Percentiles rank a stretch among this genome's conserved stretches.
These are phyloP conservation scores for Drosophila prostipennis DNA, from an alignment of 2,888 invertebrate species.

Conservation along the genomic window DNA sequence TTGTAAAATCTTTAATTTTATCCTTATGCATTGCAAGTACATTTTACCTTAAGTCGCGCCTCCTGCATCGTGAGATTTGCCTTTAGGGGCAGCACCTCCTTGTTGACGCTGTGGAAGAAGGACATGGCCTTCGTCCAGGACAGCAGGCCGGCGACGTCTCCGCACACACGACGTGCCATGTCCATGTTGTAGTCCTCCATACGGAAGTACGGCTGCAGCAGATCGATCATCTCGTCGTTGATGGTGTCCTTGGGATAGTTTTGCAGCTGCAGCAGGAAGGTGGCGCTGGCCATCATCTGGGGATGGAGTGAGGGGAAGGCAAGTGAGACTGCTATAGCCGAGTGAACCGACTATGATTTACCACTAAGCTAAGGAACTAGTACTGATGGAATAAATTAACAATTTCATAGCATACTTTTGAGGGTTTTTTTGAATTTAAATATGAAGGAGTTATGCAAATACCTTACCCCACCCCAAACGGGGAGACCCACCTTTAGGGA, in stretches of 20 bases:
- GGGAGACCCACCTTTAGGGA: conserved; percentile 90
- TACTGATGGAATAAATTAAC: not conserved
- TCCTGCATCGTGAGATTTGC: conserved; percentile 96
- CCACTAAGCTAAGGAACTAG: not conserved
- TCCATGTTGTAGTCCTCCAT: conserved; percentile 99
- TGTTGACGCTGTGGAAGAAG: conserved; percentile 97
- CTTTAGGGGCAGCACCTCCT: conserved; percentile 97
- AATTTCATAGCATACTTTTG: not conserved
- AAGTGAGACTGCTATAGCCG: conserved; percentile 7
- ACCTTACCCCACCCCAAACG: too few relatives aligned
- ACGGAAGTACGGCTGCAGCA: conserved; percentile 94
- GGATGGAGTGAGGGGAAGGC: conserved; percentile 21
- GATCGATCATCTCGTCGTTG: conserved; percentile 98
- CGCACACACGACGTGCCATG: conserved; percentile 97
- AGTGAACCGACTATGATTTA: conserved; percentile 12
- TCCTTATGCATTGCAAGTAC: too few relatives aligned
- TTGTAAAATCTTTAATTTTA: too few relatives aligned
- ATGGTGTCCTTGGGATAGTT: conserved; percentile 98
- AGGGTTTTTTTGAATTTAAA: too few relatives aligned
- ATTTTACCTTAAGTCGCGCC: conserved; percentile 90
- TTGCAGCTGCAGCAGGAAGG: conserved; percentile 95
- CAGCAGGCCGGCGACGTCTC: conserved; percentile 96
- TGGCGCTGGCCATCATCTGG: conserved; percentile 97
- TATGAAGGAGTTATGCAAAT: too few relatives aligned
- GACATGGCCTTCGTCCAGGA: conserved; percentile 99